Evolutionary conservation across 2,888 invertebrate genomes (phyloP), one percentile per base, ranked within the genome.

Genomic region (Mimas tiliae): DNA sequence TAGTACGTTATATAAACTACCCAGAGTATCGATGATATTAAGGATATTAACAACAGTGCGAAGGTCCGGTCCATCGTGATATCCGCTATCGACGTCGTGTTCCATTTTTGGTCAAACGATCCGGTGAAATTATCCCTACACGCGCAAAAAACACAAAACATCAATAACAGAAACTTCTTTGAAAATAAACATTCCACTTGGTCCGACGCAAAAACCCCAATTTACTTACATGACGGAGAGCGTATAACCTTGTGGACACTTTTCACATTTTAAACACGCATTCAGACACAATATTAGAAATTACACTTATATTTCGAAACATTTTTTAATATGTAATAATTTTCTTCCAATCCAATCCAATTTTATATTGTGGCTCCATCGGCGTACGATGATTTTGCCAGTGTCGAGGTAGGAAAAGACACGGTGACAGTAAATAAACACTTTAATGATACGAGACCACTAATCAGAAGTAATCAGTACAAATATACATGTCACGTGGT

Each of bases 1-100:
- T 99, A 99, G 91, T 98, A 98, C 0, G 97, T 97, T 80, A 98
- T 97, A 90, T 99, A 99, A 74, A 98, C 96, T 64, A 98, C 96
- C 99, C 99, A 99, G 50, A 96, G 94, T 82, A 98, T 96, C 27
- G 97, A 97, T 70, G 97, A 96, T 75, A 97, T 94, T 63, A 98
- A 94, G 68, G 98, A 98, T 77, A 96, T 96, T 33, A 98, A 94
- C 73, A 98, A 94, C 94, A 96, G 96, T 77, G 94, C 94, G 88
- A 95, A 89, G 84, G 96, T 97, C 77, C 96, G 96, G 89, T 98
- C 97, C 95, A 92, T 90, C 74, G 97, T 94, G 80, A 97, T 95
- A 74, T 96, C 95, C 74, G 95, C 87, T 84, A 94, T 90, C 67
- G 95, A 93, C 45, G 95, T 94, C 11, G 88, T 94, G 83, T 96